A percentile compares a stretch with the other conserved stretches of the same genome.
These are phyloP conservation scores for Saccopteryx leptura DNA, from an alignment of 2,113 vertebrate species.

Conservation along the genomic window DNA sequence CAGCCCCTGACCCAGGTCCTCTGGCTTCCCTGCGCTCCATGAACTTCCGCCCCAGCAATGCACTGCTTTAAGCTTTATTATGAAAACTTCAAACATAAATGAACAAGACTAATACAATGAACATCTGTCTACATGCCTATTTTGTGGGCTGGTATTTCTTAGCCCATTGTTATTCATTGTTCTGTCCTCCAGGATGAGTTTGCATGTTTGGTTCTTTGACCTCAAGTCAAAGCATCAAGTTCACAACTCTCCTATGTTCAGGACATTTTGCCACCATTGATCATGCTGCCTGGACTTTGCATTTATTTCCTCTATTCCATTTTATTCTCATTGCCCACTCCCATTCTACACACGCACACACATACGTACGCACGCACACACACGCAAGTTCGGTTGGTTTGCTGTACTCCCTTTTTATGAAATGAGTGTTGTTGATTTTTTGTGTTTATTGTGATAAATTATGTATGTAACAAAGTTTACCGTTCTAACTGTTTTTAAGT, in stretches of 20 bases:
- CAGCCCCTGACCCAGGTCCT: neutral
- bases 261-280: neutral
- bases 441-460: neutral
- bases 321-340: neutral
- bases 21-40: neutral
- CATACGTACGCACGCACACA: neutral
- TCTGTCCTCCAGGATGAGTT: neutral
- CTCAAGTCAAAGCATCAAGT: neutral
- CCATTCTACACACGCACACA: no score
- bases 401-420: neutral
- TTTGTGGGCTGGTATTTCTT: neutral
- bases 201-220: neutral
- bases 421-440: neutral
- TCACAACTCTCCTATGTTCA: neutral
- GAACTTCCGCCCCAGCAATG: neutral
- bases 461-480: neutral
- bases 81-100: neutral
- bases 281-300: neutral
- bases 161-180: neutral
- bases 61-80: neutral
- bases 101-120: neutral
- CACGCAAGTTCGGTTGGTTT: neutral
- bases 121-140: no score
- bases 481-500: neutral
- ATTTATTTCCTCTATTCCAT: neutral